Conservation (phyloP, 2,888 invertebrate species). For the Neoaliturus tenellus region DNA sequence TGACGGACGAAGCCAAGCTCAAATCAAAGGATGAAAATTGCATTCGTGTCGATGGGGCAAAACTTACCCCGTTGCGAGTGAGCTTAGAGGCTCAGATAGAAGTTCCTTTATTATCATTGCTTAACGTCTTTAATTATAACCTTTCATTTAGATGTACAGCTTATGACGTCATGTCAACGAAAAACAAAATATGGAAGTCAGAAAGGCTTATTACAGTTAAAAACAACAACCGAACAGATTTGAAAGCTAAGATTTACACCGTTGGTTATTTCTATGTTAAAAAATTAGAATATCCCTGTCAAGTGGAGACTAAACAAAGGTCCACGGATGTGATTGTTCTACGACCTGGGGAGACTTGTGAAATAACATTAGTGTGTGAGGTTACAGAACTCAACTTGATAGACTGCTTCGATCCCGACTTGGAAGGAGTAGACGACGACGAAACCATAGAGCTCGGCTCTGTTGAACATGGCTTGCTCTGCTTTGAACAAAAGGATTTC, state of each 20-base stretch:
- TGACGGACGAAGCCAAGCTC: background rate
- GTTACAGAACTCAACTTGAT: background rate
- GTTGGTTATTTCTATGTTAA: background rate
- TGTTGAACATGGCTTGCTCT: background rate
- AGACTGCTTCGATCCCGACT: background rate
- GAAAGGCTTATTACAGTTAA: background rate
- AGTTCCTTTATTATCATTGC: background rate
- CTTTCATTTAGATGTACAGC: background rate
- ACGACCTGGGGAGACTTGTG: background rate
- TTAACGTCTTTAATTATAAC: constrained; percentile 4
- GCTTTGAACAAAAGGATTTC: background rate
- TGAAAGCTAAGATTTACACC: background rate
- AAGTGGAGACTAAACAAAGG: too few species aligned
- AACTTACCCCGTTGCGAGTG: background rate
- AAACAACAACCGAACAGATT: background rate
- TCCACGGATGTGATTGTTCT: background rate
- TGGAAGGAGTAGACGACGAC: background rate
- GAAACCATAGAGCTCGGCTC: background rate
- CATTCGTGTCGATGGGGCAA: background rate
- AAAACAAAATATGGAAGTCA: background rate
- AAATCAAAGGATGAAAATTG: background rate
- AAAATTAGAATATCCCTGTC: background rate
- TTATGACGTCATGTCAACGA: background rate
- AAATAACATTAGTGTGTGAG: background rate
- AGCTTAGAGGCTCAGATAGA: background rate